Percentiles rank a stretch among this genome's conserved stretches.
These are phyloP conservation scores for Poecilia picta DNA, from an alignment of 2,797 vertebrate species.

Conservation along the genomic window DNA sequence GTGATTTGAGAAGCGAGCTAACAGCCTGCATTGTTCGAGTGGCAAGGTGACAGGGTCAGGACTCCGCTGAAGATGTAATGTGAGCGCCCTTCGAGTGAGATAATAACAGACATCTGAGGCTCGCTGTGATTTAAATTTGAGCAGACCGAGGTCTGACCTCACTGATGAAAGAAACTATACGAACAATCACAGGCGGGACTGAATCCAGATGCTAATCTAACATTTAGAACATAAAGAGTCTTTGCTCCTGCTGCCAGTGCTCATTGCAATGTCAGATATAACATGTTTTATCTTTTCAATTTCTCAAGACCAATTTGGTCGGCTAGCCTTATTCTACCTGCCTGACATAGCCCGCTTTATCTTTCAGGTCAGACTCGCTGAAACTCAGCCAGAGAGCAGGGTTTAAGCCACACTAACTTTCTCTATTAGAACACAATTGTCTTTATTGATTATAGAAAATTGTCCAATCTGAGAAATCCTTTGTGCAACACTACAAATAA, in stretches of 20 bases:
- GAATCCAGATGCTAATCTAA: constrained; percentile 40
- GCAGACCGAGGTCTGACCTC: constrained; percentile 32
- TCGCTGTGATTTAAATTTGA: constrained; percentile 8
- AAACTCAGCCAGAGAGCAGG: neutral
- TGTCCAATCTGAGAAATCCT: neutral
- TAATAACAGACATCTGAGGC: constrained; percentile 31
- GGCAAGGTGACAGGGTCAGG: constrained; percentile 22
- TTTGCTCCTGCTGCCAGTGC: constrained; percentile 4
- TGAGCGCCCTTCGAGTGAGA: constrained; percentile 9
- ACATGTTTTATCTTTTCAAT: constrained; percentile 12
- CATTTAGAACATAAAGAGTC: constrained; percentile 24
- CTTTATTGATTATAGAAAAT: neutral
- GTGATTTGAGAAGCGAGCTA: constrained; percentile 6
- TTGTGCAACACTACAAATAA: neutral
- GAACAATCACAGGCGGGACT: constrained; percentile 15
- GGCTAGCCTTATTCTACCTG: constrained; percentile 3
- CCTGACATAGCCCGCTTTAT: neutral
- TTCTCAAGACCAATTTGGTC: constrained; percentile 2
- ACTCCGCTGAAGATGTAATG: constrained; percentile 18
- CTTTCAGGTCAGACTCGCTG: constrained; percentile 7
- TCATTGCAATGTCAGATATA: constrained; percentile 10
- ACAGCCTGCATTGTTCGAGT: constrained; percentile 13
- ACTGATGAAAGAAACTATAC: constrained; percentile 21
- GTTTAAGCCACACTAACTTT: neutral
- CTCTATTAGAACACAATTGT: constrained; percentile 1